Percentiles rank a stretch among this genome's conserved stretches.
These are phyloP conservation scores for Zaprionus taronus DNA, from an alignment of 1,140 invertebrate species.

Conservation along the genomic window DNA sequence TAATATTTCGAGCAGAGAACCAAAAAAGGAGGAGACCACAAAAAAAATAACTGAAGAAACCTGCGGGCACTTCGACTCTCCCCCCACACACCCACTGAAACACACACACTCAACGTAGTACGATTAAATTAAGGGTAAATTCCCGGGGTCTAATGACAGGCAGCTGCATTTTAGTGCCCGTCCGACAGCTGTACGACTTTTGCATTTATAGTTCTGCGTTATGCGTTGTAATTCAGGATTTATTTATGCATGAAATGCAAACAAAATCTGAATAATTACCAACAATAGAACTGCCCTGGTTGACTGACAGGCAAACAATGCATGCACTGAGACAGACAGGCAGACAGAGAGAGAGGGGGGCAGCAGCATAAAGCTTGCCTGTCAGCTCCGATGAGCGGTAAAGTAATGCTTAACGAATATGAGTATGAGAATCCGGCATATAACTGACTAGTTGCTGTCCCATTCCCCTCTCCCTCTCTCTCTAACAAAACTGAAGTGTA, in stretches of 20 bases:
- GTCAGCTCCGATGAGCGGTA: slow-evolving; percentile 18
- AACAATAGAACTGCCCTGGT: slow-evolving; percentile 52
- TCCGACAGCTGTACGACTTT: slow-evolving; percentile 63
- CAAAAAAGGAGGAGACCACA: slow-evolving; percentile 9
- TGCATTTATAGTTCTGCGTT: slow-evolving; percentile 63
- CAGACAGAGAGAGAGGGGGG: background rate
- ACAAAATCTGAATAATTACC: slow-evolving; percentile 75
- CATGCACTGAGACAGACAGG: slow-evolving; percentile 1
- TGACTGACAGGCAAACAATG: slow-evolving; percentile 54
- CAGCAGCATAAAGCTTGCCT: slow-evolving; percentile 2
- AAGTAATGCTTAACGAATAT: slow-evolving; percentile 7
- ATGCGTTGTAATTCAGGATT: slow-evolving; percentile 60
- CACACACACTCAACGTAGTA: slow-evolving; percentile 23
- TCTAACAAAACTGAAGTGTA: background rate
- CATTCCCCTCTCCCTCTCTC: too few species aligned
- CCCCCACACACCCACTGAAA: slow-evolving; percentile 13
- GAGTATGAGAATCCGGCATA: slow-evolving; percentile 6
- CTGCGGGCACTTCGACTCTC: slow-evolving; percentile 33
- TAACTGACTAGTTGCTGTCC: slow-evolving; percentile 2
- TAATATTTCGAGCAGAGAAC: slow-evolving; percentile 39
- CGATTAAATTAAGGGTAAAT: slow-evolving; percentile 62
- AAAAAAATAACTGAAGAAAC: slow-evolving; percentile 7
- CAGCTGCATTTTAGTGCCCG: slow-evolving; percentile 71
- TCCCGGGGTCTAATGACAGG: slow-evolving; percentile 58
- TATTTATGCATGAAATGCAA: slow-evolving; percentile 75